Evolutionary conservation across 2,113 vertebrate genomes (phyloP).

Genomic region (Acanthochromis polyacanthus): DNA sequence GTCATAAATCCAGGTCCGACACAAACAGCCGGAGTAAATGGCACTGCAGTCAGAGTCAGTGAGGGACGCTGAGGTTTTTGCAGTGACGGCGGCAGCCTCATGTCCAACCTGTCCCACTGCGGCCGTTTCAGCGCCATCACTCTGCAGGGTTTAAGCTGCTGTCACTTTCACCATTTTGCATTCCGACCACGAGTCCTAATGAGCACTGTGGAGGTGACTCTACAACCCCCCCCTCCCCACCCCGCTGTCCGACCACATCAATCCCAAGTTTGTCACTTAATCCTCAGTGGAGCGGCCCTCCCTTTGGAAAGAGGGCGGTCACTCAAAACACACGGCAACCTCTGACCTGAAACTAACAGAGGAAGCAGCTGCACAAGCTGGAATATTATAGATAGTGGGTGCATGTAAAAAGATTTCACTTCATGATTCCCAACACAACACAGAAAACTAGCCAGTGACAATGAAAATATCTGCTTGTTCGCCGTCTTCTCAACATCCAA

Average conservation of each 20-base stretch:
- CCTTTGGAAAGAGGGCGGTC: constrained; percentile 8
- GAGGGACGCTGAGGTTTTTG: neutral
- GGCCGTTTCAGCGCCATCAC: constrained; percentile 34
- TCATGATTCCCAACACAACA: too few species aligned
- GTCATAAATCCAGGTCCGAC: neutral
- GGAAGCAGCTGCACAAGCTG: neutral
- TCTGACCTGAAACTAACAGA: constrained; percentile 15
- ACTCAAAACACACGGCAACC: neutral
- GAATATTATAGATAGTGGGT: too few species aligned
- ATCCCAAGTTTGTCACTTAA: constrained; percentile 64
- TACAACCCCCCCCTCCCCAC: neutral
- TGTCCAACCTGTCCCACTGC: constrained; percentile 15
- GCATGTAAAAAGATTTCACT: too few species aligned
- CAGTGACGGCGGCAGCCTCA: neutral
- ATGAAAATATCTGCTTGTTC: too few species aligned
- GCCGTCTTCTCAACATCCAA: too few species aligned
- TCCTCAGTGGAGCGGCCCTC: constrained; percentile 20
- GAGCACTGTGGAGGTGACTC: constrained; percentile 56
- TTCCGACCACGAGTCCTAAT: constrained; percentile 36
- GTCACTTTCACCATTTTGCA: constrained; percentile 39
- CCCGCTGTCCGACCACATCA: constrained; percentile 57
- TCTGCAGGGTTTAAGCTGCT: constrained; percentile 37
- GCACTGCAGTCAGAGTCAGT: neutral
- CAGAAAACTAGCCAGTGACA: too few species aligned
- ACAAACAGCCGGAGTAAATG: neutral